Evolutionary conservation across 2,888 invertebrate species (phyloP).

Genomic region (Mythimna albipuncta): DNA sequence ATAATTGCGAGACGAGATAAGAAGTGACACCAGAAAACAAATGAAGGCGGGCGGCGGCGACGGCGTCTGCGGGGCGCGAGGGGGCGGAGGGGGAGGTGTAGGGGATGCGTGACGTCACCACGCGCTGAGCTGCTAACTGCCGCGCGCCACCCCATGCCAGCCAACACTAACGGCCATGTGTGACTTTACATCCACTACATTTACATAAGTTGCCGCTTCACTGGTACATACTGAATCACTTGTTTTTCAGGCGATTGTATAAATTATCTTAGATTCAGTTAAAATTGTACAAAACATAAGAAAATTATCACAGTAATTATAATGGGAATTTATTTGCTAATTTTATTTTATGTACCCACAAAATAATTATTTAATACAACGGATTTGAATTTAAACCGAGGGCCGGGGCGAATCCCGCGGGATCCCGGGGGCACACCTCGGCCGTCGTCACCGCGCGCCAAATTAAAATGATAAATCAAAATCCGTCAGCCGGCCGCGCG

Average conservation of each 20-base stretch:
- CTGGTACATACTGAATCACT: slow-evolving; percentile 51
- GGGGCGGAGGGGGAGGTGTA: slow-evolving; percentile 61
- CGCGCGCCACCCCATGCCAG: slow-evolving; percentile 67
- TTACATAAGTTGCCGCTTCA: slow-evolving; percentile 63
- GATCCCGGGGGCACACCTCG: slow-evolving; percentile 78
- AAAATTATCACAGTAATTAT: slow-evolving; percentile 52
- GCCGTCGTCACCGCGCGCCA: slow-evolving; percentile 83
- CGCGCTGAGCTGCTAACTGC: slow-evolving; percentile 70
- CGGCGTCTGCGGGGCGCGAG: slow-evolving; percentile 66
- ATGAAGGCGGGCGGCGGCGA: slow-evolving; percentile 84
- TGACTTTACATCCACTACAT: slow-evolving; percentile 65
- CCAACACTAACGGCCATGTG: slow-evolving; percentile 69
- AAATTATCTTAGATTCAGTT: slow-evolving; percentile 34
- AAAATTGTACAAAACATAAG: slow-evolving; percentile 40
- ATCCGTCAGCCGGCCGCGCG: slow-evolving; percentile 79
- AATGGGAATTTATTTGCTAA: slow-evolving; percentile 67
- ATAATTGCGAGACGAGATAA: slow-evolving; percentile 90
- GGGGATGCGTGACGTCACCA: slow-evolving; percentile 82
- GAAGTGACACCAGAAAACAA: slow-evolving; percentile 91
- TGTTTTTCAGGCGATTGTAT: slow-evolving; percentile 47
- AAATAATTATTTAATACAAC: slow-evolving; percentile 82
- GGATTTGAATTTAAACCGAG: slow-evolving; percentile 82
- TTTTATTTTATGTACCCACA: slow-evolving; percentile 73
- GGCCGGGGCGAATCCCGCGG: slow-evolving; percentile 75
- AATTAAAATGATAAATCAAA: slow-evolving; percentile 90